Conservation (phyloP, 2,113 vertebrate species). For the Bubo blakistoni region DNA sequence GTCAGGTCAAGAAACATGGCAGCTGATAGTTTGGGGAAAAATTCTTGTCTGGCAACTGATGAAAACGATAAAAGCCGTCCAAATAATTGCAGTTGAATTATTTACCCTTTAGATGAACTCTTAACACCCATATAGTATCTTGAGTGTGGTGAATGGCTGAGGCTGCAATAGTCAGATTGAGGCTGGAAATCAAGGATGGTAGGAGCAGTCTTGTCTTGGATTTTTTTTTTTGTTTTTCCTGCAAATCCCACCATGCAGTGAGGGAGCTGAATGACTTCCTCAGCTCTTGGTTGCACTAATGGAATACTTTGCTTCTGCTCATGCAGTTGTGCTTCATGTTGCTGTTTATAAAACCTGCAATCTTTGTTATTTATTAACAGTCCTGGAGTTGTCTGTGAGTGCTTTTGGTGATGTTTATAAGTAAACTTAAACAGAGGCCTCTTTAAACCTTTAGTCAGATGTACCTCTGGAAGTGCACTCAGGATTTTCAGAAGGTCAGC, state of each 20-base stretch:
- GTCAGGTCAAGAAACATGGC: background rate
- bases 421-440: background rate
- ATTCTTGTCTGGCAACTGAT: background rate
- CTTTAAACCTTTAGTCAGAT: background rate
- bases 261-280: background rate
- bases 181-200: background rate
- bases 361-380: background rate
- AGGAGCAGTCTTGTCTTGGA: background rate
- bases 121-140: background rate
- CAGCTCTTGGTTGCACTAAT: background rate
- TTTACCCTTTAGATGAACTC: background rate
- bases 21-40: background rate
- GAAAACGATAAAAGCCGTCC: background rate
- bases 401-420: background rate
- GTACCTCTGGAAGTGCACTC: background rate
- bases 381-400: background rate
- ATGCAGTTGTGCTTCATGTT: background rate
- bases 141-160: background rate
- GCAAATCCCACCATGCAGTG: background rate
- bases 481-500: background rate
- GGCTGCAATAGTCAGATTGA: background rate
- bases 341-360: background rate
- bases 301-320: background rate
- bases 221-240: background rate
- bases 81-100: background rate